Evolutionary conservation across 2,113 vertebrate species (phyloP), one percentile per base, ranked within the genome.

Genomic region (Neomonachus schauinslandi): DNA sequence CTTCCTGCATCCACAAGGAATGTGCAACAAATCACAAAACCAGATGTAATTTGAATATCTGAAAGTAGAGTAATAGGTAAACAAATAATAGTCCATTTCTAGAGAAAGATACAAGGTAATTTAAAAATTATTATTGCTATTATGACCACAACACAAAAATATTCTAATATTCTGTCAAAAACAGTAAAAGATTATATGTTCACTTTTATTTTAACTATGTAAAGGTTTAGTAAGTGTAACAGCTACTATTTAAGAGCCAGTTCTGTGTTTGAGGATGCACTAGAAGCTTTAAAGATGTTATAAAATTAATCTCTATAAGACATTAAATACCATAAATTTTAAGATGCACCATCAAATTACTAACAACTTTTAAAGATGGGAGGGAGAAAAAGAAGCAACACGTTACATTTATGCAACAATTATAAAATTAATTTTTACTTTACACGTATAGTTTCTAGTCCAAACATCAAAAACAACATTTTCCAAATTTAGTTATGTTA

Each of bases 261-360:
- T 92, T 79, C 59, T 91, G 10, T 77, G 21, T 90, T 74, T 76
- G 15, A 91, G 46, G 24, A 28, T 51, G 19, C 7, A 57, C 42
- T 92, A 93, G 81, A 91, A 90, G 28, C 10, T 90, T 87, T 88
- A 79, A 90, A 86, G 76, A 89, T 74, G 15, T 22, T 59, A 71
- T 93, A 90, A 94, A 95, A 65, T 79, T 79, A 72, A 83, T 67
- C 15, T 80, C 39, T 74, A 0, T 82, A 39, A 46, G 61, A 89
- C 39, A 95, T 3, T 22, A 93, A 39, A 87, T 72, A 19, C 1
- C 63, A 88, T 94, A 61, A 59, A 88, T 87, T 95, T 96, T 80
- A 96, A 95, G 26, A 85, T 67, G 7, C 0, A 14, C 2, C 19
- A 84, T 91, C 63, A 95, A 97, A 91, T 88, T 93, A 85, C 57